Conservation (phyloP, 2,113 vertebrate species). For the Plecotus auritus region DNA sequence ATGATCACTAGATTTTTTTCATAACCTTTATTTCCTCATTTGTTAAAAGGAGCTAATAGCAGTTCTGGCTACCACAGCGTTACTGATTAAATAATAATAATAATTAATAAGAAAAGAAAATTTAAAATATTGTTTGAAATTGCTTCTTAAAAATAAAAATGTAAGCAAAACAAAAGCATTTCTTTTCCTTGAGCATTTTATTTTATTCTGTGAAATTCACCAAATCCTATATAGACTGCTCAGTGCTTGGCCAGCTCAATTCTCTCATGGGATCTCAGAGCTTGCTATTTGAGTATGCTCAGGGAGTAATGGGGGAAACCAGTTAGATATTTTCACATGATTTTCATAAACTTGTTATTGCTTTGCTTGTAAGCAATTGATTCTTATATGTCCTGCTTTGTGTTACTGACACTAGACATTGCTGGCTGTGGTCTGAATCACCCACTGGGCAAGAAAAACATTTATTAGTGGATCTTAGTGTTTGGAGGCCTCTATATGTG, state of each 20-base stretch:
- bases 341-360: neutral
- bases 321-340: neutral
- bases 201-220: neutral
- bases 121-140: neutral
- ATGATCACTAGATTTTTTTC: neutral
- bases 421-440: neutral
- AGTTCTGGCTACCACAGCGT: neutral
- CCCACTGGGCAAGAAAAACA: neutral
- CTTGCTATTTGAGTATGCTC: neutral
- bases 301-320: neutral
- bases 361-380: neutral
- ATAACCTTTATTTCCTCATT: neutral
- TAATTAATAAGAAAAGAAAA: neutral
- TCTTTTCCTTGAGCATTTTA: neutral
- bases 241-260: neutral
- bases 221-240: neutral
- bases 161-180: neutral
- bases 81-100: conserved; percentile 5
- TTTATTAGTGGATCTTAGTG: neutral
- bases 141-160: neutral
- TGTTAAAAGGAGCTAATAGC: neutral
- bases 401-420: neutral
- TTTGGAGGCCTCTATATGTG: neutral
- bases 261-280: neutral
- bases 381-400: neutral